A percentile compares a stretch with the other conserved stretches of the same genome.
phyloP scores from a whole-genome alignment of 2,797 vertebrate genomes.

The Malurus leucopterus region DNA sequence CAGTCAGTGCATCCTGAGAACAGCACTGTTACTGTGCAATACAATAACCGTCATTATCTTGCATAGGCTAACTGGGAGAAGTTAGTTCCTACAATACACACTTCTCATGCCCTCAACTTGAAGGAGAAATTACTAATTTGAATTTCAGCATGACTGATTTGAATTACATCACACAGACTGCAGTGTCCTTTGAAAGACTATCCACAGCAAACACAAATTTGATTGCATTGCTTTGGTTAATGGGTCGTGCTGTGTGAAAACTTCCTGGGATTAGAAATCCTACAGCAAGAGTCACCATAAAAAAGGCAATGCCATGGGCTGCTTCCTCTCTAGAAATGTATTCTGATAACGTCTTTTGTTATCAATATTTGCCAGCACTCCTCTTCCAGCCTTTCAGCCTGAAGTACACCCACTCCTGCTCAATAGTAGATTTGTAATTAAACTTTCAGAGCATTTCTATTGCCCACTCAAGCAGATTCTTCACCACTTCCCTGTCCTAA shows the following conservation, averaged over 20 bases:
- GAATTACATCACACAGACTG: background rate
- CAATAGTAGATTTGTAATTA: background rate
- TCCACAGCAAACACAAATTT: background rate
- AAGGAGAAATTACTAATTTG: background rate
- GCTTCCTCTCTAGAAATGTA: background rate
- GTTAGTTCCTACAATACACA: background rate
- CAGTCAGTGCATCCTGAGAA: background rate
- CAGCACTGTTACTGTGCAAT: background rate
- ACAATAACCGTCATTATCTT: background rate
- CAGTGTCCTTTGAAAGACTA: background rate
- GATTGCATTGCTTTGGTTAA: background rate
- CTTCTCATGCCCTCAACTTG: background rate
- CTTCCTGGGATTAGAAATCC: background rate
- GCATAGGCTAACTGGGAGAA: background rate
- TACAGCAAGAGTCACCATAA: background rate
- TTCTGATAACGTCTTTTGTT: background rate
- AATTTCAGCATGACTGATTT: constrained; percentile 1
- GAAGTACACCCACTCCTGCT: background rate
- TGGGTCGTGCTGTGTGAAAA: background rate
- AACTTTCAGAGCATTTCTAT: background rate
- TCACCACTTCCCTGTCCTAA: background rate
- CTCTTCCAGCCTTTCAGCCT: background rate
- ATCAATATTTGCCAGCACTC: background rate
- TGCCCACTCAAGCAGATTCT: background rate
- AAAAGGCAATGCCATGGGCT: background rate